Evolutionary conservation across 2,888 invertebrate species (phyloP), one percentile per base, ranked within the genome.

Genomic region (Phaedon cochleariae): DNA sequence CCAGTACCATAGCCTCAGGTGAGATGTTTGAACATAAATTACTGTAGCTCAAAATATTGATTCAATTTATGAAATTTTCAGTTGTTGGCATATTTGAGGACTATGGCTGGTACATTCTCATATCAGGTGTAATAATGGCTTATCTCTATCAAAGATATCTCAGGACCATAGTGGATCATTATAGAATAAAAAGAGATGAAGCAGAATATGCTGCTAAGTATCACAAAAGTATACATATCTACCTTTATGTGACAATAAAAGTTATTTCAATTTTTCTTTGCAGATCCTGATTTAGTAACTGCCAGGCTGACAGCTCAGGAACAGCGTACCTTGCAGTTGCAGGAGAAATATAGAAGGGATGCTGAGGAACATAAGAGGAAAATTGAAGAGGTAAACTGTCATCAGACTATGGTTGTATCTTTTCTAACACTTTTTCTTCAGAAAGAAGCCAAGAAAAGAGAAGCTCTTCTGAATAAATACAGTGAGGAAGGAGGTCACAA

Each of bases 271-370:
- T 9, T 3, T 22, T 58, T 48, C 9, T 22, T 72, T 77, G 21
- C 63, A 86, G 86, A 86, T 81, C 82, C 84, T 9, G 85, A 86
- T 75, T 71, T 84, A 48, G 72, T 80, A 26, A 74, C 75, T 31
- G 76, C 80, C 59, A 77, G 83, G 66, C 61, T 83, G 17, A 73
- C 75, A 54, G 82, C 79, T 22, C 79, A 85, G 57, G 83, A 85
- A 74, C 71, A 75, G 52, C 77, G 81, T 1, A 77, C 84, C 57
- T 76, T 81, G 68, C 81, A 76, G 62, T 79, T 85, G 78, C 85
- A 86, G 71, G 82, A 84, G 70, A 79, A 83, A 52, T 84, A 85
- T 68, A 72, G 80, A 10, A 65, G 66, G 59, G 79, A 79, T 68
- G 78, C 80, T 45, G 79, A 79, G 67, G 72, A 76, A 60, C 79